Base-by-base conservation (phyloP, 2,797 vertebrate genomes). In the Enteromius unitaeniatus region DNA sequence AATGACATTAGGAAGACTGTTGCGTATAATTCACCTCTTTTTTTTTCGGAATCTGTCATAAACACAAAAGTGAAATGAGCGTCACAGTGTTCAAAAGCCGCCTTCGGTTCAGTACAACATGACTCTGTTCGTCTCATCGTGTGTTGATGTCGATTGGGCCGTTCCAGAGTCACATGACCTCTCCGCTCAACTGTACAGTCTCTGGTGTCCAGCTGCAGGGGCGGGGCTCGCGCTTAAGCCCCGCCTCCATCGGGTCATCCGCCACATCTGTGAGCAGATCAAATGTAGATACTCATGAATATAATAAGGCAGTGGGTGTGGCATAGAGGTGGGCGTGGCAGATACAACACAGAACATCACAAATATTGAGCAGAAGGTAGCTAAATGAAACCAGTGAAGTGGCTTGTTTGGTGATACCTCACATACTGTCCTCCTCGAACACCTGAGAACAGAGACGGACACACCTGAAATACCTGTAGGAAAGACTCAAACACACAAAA, bases 391-490 rank as follows among this genome's bases (percentile, higher is more conserved):
- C 45, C 19, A 31, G 10, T 23, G n/a, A 17, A 7, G 28, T 21
- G 28, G 11, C 14, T 76, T 47, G 45, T 8, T 11, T 58, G 19
- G 51, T 26, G 74, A 14, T 67, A 88, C 89, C 90, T 87, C 69
- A 91, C 81, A 75, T 91, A 91, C 28, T 89, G 84, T 82, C 90
- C 90, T 91, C 90, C 68, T 91, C 88, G 75, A 91, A 91, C 55
- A 91, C 89, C 90, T 91, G 58, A 37, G 77, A 67, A 49, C 17
- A 0, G 14, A 76, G n/a, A 49, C 6, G 1, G 14, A 67, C n/a
- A 76, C 28, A 23, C 13, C 65, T 60, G 47, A 53, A n/a, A 67
- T 6, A 11, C n/a, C 15, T 26, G 14, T 11, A 13, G 5, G 2
- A 17, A 4, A 2, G 5, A 62, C 47, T 49, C 21, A 15, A 19